Percentiles rank a stretch among this genome's conserved stretches.
These are phyloP conservation scores for Saxidomus purpurata DNA, from an alignment of 1,140 invertebrate genomes.

Conservation along the genomic window DNA sequence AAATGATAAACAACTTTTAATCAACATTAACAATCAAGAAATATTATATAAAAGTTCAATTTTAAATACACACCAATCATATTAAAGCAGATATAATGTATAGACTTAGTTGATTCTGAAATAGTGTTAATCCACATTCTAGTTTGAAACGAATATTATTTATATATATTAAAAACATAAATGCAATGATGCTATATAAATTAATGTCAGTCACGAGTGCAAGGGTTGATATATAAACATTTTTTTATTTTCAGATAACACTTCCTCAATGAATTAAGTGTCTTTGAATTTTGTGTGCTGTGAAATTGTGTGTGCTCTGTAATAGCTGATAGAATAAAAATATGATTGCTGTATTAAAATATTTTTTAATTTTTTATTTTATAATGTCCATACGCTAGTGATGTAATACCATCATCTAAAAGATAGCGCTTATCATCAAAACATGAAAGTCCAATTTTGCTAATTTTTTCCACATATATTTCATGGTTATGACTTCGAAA, in stretches of 20 bases:
- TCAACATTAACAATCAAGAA: not conserved
- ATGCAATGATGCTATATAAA: too few species aligned
- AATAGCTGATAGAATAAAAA: too few species aligned
- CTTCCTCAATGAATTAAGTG: not conserved
- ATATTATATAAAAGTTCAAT: constrained; percentile 2
- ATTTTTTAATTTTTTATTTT: not conserved
- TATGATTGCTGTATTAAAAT: too few species aligned
- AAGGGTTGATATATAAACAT: not conserved
- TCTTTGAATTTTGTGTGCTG: not conserved
- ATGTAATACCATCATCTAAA: constrained; percentile 42
- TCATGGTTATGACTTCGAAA: constrained; percentile 50
- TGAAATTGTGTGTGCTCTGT: too few species aligned
- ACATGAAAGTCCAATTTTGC: constrained; percentile 43
- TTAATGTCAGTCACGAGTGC: too few species aligned
- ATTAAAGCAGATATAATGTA: too few species aligned
- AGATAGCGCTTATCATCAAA: constrained; percentile 56
- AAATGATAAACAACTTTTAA: not conserved
- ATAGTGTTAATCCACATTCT: too few species aligned
- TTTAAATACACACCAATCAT: too few species aligned
- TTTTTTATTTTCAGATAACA: not conserved
- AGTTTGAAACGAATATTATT: not conserved
- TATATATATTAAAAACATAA: not conserved
- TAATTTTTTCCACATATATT: constrained; percentile 61
- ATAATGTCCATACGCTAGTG: constrained; percentile 37
- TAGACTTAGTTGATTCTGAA: too few species aligned